Conservation (phyloP, 2,113 vertebrate genomes). For the Beaufortia kweichowensis region DNA sequence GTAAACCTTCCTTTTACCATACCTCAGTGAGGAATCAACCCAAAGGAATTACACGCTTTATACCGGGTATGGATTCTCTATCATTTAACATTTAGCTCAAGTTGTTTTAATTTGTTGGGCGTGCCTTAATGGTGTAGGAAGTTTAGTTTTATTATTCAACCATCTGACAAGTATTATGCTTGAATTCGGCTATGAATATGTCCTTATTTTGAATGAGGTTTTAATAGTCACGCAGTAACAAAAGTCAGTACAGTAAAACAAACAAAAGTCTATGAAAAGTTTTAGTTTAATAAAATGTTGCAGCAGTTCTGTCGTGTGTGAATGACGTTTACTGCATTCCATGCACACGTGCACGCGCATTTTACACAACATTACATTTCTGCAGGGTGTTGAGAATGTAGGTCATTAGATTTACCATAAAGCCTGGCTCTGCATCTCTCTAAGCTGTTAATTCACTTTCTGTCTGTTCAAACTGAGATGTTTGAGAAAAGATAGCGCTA, state of each 20-base stretch:
- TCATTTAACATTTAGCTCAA: background rate
- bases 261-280: background rate
- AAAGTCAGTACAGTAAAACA: background rate
- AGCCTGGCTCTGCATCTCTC: background rate
- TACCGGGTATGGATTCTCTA: background rate
- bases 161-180: background rate
- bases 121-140: background rate
- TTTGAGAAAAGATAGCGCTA: background rate
- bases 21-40: background rate
- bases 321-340: constrained; percentile 23
- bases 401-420: constrained; percentile 45
- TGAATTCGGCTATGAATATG: no score
- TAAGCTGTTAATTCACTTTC: constrained; percentile 25
- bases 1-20: background rate
- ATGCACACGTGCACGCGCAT: constrained; percentile 17
- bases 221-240: background rate
- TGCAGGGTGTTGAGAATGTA: constrained; percentile 46
- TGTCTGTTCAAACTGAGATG: constrained; percentile 13
- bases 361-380: constrained; percentile 6
- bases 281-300: constrained; percentile 5
- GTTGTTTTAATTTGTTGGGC: background rate
- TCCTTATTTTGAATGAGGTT: constrained; percentile 2
- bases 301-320: background rate
- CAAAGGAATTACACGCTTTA: constrained; percentile 50
- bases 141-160: background rate